phyloP scores from a whole-genome alignment of 2,797 vertebrate species.

The Todus mexicanus region DNA sequence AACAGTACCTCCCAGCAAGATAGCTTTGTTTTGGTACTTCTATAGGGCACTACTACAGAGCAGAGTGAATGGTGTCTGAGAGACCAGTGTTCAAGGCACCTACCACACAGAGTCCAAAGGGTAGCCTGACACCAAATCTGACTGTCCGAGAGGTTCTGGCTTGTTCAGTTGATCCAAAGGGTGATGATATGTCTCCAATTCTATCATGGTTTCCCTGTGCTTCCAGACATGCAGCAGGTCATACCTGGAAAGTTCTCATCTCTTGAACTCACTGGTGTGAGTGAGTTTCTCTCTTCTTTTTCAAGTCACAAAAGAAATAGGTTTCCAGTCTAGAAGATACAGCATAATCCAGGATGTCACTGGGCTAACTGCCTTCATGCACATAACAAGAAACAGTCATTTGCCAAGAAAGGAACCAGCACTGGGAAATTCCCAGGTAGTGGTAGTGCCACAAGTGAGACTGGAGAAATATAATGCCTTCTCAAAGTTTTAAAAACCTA shows the following conservation, averaged over 20 bases:
- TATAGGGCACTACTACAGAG: neutral
- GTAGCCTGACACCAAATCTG: neutral
- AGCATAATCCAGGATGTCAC: neutral
- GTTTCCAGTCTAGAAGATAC: neutral
- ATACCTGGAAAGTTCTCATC: accelerated
- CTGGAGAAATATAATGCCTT: neutral
- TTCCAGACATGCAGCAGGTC: accelerated
- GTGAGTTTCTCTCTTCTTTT: neutral
- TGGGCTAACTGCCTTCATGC: neutral
- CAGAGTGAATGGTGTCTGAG: neutral
- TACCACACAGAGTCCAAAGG: neutral
- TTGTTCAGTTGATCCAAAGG: accelerated
- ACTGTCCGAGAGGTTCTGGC: accelerated
- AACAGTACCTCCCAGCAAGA: neutral
- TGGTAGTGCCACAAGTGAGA: neutral
- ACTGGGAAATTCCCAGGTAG: neutral
- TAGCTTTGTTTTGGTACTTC: neutral
- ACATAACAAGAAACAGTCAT: neutral
- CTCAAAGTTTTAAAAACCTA: neutral
- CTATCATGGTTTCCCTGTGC: neutral
- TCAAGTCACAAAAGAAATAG: neutral
- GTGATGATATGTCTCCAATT: neutral
- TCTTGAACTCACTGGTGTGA: neutral
- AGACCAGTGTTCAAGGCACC: neutral
- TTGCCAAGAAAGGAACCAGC: neutral